Evolutionary conservation across 2,797 vertebrate genomes (phyloP), one percentile per base, ranked within the genome.

Genomic region (Sparidentex hasta): DNA sequence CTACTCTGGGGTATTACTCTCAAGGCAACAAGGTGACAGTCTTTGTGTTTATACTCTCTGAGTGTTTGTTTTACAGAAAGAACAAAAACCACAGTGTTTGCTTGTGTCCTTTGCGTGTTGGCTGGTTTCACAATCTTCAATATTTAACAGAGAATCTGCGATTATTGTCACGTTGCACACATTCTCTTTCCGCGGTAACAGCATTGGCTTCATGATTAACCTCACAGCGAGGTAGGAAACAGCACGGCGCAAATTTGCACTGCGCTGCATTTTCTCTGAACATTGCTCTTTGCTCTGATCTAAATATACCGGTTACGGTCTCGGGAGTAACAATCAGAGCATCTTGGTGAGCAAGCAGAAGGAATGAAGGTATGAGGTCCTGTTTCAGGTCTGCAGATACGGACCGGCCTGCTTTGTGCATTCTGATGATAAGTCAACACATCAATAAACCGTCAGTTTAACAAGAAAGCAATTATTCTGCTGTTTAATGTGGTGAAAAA

Each of bases 141-240:
- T 66, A 51, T 50, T 61, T n/a, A 58, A 29, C 48, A 12, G n/a
- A 11, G 18, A 57, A 65, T 72, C 17, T 76, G 61, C 23, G 61
- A 68, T 54, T 58, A 55, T 58, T 69, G 58, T 57, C 50, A 65
- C 11, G 54, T 67, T 44, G 29, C 7, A 25, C 41, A 62, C 57
- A 23, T 50, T 57, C 21, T 52, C 29, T 47, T 47, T 41, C 51
- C n/a, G 59, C 23, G 18, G 64, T 62, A 25, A 70, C 9, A 75
- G 48, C 4, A 14, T 14, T 51, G 66, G 67, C 48, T 84, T 92
- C 23, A 79, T 84, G 57, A 84, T 87, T 86, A 87, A 91, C 83
- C 75, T 58, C 62, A 63, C 48, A 77, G 68, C 18, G 16, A 70
- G 61, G 5, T 33, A 48, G 50, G 20, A 58, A 71, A 64, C 70